A percentile compares a stretch with the other conserved stretches of the same genome.
Evolutionary conservation across 1,140 invertebrate species (phyloP).

Genomic region (Platorchestia sp.): DNA sequence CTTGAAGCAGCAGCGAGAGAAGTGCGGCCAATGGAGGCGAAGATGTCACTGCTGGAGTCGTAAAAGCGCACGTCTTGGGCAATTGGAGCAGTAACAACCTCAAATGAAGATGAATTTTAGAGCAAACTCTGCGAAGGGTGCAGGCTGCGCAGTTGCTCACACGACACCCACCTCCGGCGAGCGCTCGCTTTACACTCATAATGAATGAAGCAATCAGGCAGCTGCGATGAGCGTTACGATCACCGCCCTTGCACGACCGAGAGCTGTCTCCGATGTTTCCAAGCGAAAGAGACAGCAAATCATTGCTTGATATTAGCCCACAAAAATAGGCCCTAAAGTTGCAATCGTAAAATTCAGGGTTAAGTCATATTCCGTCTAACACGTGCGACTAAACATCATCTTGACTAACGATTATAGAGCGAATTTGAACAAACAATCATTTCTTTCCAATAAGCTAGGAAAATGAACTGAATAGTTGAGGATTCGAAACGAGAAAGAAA

Average conservation of each 20-base stretch:
- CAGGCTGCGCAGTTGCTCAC: neutral
- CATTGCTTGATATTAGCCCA: neutral
- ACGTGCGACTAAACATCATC: neutral
- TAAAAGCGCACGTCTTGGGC: slow-evolving; percentile 11
- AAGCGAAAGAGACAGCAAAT: neutral
- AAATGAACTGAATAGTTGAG: neutral
- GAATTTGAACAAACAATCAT: neutral
- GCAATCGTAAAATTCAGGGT: neutral
- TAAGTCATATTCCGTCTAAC: neutral
- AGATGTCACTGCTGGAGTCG: slow-evolving; percentile 8
- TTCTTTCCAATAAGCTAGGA: neutral
- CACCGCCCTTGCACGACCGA: neutral
- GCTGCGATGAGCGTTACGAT: neutral
- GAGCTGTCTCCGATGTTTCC: neutral
- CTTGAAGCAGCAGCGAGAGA: neutral
- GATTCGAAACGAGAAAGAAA: neutral
- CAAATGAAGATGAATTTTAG: slow-evolving; percentile 47
- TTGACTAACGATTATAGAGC: neutral
- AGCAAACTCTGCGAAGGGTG: neutral
- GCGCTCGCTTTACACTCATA: neutral
- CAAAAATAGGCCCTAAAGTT: neutral
- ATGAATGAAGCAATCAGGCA: slow-evolving; percentile 36
- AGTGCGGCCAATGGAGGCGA: neutral
- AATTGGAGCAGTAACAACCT: neutral
- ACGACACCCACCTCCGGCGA: neutral